Evolutionary conservation across 2,888 invertebrate genomes (phyloP).

Genomic region (Lithosia quadra): DNA sequence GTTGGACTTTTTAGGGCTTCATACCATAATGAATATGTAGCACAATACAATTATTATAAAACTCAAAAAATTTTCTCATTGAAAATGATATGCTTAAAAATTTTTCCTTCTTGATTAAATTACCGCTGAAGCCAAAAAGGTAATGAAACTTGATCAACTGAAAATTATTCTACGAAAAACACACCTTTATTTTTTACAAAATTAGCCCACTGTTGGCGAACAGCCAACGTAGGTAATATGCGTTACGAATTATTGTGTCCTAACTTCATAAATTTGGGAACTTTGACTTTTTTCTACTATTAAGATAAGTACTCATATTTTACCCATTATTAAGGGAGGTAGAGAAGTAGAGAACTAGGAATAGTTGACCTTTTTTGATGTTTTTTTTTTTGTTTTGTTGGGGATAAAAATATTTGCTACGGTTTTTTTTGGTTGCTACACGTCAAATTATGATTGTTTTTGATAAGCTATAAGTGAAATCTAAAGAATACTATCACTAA

Average conservation of each 20-base stretch:
- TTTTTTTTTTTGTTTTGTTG: neutral
- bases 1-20: too few species aligned
- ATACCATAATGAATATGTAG: neutral
- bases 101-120: conserved; percentile 9
- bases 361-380: neutral
- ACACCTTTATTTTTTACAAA: conserved; percentile 12
- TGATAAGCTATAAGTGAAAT: neutral
- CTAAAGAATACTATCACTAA: neutral
- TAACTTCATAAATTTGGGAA: conserved; percentile 6
- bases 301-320: conserved; percentile 11
- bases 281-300: conserved; percentile 4
- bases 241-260: conserved; percentile 7
- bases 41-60: neutral
- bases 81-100: neutral
- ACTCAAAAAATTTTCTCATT: neutral
- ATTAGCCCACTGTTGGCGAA: neutral
- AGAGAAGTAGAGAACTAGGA: too few species aligned
- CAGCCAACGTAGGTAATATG: conserved; percentile 11
- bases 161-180: conserved; percentile 3
- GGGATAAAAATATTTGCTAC: neutral
- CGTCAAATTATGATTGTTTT: neutral
- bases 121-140: neutral
- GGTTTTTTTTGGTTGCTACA: neutral
- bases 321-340: neutral
- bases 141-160: conserved; percentile 7